Evolutionary conservation across 2,113 vertebrate genomes (phyloP).

Genomic region (Ammodytes marinus): DNA sequence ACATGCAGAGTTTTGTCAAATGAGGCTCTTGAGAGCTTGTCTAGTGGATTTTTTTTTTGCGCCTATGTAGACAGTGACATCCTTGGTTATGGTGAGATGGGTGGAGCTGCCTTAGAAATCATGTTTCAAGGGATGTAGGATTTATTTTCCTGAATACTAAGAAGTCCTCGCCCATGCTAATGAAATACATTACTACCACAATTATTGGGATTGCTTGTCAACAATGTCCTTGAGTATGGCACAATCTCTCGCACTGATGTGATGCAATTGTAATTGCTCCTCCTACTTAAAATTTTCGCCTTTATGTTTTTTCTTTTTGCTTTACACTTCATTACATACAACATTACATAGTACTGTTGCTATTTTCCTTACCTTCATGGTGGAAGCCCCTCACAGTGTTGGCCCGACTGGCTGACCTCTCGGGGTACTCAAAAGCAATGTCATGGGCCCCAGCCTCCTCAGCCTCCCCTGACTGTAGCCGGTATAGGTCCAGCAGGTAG

Average conservation of each 20-base stretch:
- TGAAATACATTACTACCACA: constrained; percentile 43
- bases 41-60: constrained; percentile 64
- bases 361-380: constrained; percentile 91
- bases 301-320: not conserved
- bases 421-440: constrained; percentile 91
- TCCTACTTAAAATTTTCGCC: not conserved
- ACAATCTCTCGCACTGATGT: constrained; percentile 32
- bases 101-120: constrained; percentile 70
- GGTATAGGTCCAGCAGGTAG: constrained; percentile 98
- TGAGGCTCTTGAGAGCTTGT: constrained; percentile 76
- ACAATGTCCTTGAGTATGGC: constrained; percentile 1
- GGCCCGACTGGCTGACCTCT: constrained; percentile 94
- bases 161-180: constrained; percentile 55
- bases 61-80: constrained; percentile 71
- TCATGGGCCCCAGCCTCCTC: constrained; percentile 89
- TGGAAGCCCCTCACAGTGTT: constrained; percentile 99
- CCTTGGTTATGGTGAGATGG: constrained; percentile 76
- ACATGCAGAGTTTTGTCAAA: constrained; percentile 74
- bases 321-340: not conserved
- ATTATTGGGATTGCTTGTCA: constrained; percentile 35
- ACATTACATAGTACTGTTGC: no score
- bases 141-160: constrained; percentile 55
- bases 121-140: constrained; percentile 69
- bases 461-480: constrained; percentile 96
- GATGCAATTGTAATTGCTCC: constrained; percentile 23